These are phyloP conservation scores for Microvelia longipes DNA, from an alignment of 1,140 invertebrate genomes.

Conservation along the genomic window DNA sequence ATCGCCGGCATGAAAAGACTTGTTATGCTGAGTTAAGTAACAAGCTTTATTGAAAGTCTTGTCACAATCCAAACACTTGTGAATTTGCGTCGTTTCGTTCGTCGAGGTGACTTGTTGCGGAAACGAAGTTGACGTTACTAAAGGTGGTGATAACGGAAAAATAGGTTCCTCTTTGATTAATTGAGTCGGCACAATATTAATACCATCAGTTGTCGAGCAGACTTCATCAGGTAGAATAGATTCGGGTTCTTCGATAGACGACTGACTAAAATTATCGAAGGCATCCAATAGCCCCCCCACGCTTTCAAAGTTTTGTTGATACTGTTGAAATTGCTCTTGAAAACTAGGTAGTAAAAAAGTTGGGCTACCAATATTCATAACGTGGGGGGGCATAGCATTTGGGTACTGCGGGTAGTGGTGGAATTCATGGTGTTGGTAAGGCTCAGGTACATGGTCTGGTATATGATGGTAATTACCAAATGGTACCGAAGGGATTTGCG, in stretches of 20 bases:
- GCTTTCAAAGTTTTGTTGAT: conserved; percentile 12
- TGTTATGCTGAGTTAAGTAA: conserved; percentile 78
- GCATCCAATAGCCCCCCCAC: conserved; percentile 20
- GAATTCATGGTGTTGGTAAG: conserved; percentile 34
- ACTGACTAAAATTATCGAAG: conserved; percentile 4
- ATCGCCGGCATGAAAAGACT: conserved; percentile 70
- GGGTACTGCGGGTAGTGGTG: conserved; percentile 51
- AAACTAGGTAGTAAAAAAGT: conserved; percentile 38
- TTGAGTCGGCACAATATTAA: conserved; percentile 4
- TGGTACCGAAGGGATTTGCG: conserved; percentile 37
- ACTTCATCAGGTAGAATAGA: conserved; percentile 1
- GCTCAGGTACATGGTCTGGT: conserved; percentile 35
- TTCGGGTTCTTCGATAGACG: neutral
- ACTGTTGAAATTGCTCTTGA: conserved; percentile 28
- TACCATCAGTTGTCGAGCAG: conserved; percentile 8
- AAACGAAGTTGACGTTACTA: too few relatives aligned
- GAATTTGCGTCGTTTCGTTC: neutral
- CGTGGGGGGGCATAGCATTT: conserved; percentile 19
- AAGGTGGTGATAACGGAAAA: too few relatives aligned
- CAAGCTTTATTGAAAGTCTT: conserved; percentile 73
- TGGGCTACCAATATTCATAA: conserved; percentile 8
- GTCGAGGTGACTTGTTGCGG: neutral
- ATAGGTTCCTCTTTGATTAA: neutral
- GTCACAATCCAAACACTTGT: conserved; percentile 63
- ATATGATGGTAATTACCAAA: conserved; percentile 18